Evolutionary conservation across 1,140 invertebrate genomes (phyloP).

Genomic region (Musca domestica): DNA sequence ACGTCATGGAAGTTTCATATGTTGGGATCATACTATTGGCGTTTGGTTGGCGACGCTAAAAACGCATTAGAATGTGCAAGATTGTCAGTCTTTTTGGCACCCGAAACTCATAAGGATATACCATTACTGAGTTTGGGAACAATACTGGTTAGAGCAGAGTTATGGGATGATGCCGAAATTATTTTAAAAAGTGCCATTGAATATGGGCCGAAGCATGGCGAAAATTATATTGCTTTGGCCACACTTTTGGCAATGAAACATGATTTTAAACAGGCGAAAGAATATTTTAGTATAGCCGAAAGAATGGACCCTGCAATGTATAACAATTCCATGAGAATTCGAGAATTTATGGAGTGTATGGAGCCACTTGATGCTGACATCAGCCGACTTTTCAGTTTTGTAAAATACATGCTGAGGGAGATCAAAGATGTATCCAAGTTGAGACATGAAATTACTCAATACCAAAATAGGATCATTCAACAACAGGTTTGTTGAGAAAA

Average conservation of each 20-base stretch:
- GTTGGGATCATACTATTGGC: conserved; percentile 82
- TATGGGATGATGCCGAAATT: conserved; percentile 75
- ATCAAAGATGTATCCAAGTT: conserved; percentile 48
- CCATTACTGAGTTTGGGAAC: conserved; percentile 79
- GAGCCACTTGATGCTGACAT: conserved; percentile 49
- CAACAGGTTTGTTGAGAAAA: conserved; percentile 34
- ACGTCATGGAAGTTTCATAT: conserved; percentile 84
- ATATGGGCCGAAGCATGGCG: conserved; percentile 68
- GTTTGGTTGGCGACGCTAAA: conserved; percentile 73
- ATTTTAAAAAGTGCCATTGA: conserved; percentile 78
- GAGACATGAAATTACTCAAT: conserved; percentile 43
- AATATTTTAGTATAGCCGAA: conserved; percentile 70
- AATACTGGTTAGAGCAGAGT: conserved; percentile 71
- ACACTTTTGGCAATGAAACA: conserved; percentile 70
- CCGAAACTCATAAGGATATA: conserved; percentile 71
- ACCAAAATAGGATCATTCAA: conserved; percentile 46
- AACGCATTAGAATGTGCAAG: conserved; percentile 80
- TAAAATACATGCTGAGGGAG: conserved; percentile 29
- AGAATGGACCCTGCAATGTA: conserved; percentile 60
- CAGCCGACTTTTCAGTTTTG: conserved; percentile 41
- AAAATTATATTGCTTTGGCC: conserved; percentile 76
- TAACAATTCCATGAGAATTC: conserved; percentile 42
- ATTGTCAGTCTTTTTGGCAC: conserved; percentile 73
- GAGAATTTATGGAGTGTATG: conserved; percentile 47
- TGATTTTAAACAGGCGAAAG: conserved; percentile 62